Base-by-base conservation (phyloP, 2,888 invertebrate genomes). In the Unio pictorum region DNA sequence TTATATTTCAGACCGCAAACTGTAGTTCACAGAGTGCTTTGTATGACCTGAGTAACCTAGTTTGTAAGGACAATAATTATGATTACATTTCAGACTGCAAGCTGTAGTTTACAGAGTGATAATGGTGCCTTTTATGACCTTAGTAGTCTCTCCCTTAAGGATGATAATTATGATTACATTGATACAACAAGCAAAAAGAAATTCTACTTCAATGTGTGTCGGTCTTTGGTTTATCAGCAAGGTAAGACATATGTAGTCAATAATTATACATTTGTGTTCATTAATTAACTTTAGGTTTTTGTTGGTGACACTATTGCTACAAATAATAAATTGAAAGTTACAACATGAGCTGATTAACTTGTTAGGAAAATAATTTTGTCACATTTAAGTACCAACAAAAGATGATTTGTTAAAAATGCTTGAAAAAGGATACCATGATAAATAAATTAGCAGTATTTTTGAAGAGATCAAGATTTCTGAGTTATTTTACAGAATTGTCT, bases 131-230 rank as follows among this genome's bases (percentile, higher is more conserved):
- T 68, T 56, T 86, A 80, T 66, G 87, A 87, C 58, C 77, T 88
- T 20, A 80, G 78, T 2, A 64, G 70, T 1, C 76, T 87, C 18
- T 67, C 82, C 0, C 64, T 74, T 61, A 74, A 73, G 3, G 74
- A 75, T 64, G 76, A 77, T 56, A 87, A 86, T 64, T 86, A 86
- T 67, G 79, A 78, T 20, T 68, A 71, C 34, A 71, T 74, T 20
- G 77, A 78, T 23, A 71, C 71, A 5, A 54, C 64, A 1, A 30
- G 69, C 5, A 72, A 70, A 55, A 76, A 75, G 34, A 76, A 79
- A 72, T 86, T 72, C 69, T 73, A 86, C 30, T 71, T 87, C 65
- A 87, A 87, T 74, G 84, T 87, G 3, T 87, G 87, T 72, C 71
- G 82, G 26, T 82, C 85, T 18, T 71, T 87, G 4, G 82, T 87